Conservation (phyloP, 1,140 invertebrate genomes). For the Aphelinus atriplicis region DNA sequence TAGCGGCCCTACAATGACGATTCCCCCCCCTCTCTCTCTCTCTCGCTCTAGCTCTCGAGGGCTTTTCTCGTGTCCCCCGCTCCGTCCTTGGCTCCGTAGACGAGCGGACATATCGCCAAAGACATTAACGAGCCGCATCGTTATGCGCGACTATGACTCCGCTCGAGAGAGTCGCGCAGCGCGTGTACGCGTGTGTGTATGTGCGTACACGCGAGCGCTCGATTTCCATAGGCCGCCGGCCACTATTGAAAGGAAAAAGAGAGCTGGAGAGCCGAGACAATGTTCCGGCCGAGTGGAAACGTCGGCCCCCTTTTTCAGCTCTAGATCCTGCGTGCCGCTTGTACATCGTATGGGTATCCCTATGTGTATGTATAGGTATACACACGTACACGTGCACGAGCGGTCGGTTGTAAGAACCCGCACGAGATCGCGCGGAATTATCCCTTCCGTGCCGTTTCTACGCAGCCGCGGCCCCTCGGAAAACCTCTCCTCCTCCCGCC, state of each 20-base stretch:
- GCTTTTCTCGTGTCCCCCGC: background rate
- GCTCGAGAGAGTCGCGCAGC: constrained; percentile 48
- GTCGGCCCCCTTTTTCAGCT: constrained; percentile 31
- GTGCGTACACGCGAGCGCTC: background rate
- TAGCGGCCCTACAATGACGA: constrained; percentile 49
- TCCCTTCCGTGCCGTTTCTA: constrained; percentile 20
- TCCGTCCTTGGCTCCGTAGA: constrained; percentile 36
- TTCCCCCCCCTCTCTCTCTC: constrained; percentile 34
- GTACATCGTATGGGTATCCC: too few species aligned
- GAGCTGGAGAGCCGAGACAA: constrained; percentile 43
- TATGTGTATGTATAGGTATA: too few species aligned
- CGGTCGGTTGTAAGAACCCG: constrained; percentile 30
- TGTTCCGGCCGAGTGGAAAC: constrained; percentile 49
- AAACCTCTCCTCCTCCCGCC: constrained; percentile 41
- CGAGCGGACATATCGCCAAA: constrained; percentile 50
- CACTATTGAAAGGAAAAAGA: constrained; percentile 52
- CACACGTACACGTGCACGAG: background rate
- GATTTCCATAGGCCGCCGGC: constrained; percentile 13
- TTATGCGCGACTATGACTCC: constrained; percentile 48
- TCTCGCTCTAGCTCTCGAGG: constrained; percentile 38
- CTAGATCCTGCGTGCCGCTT: background rate
- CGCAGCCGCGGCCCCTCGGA: constrained; percentile 22
- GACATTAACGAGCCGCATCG: constrained; percentile 63
- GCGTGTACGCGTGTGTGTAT: background rate
- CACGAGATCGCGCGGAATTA: constrained; percentile 47